These are phyloP conservation scores for Perccottus glenii DNA, from an alignment of 2,113 vertebrate genomes.

Conservation along the genomic window DNA sequence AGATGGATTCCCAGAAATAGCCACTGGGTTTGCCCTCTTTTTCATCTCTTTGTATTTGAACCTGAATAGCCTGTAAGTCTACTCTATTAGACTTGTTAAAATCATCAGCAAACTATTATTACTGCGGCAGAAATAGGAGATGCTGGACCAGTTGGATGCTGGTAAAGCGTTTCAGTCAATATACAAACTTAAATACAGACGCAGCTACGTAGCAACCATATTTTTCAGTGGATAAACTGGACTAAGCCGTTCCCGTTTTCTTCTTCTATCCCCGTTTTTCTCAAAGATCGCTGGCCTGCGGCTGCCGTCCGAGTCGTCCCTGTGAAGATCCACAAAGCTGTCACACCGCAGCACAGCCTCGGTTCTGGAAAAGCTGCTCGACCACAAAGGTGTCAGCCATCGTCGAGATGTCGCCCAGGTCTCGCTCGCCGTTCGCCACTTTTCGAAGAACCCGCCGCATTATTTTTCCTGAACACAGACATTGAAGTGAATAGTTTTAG, in stretches of 20 bases:
- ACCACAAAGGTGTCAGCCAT: slow-evolving; percentile 89
- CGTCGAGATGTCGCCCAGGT: slow-evolving; percentile 92
- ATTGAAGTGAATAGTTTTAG: neutral
- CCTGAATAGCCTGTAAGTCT: slow-evolving; percentile 6
- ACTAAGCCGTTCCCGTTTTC: neutral
- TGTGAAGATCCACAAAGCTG: neutral
- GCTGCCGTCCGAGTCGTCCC: slow-evolving; percentile 13
- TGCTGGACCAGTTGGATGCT: neutral
- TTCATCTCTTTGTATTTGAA: neutral
- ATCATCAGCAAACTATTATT: slow-evolving; percentile 9
- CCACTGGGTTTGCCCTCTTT: no score
- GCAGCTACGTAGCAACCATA: neutral
- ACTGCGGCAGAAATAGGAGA: neutral
- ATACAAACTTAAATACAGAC: neutral
- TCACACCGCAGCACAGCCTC: slow-evolving; percentile 83
- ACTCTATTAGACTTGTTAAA: neutral
- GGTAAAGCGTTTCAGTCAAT: slow-evolving; percentile 5
- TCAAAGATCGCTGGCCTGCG: neutral
- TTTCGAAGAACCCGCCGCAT: slow-evolving; percentile 92
- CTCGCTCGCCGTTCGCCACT: slow-evolving; percentile 89
- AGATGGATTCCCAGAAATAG: no score
- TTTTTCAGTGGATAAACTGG: neutral
- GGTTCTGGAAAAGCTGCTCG: slow-evolving; percentile 87
- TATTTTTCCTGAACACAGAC: slow-evolving; percentile 87
- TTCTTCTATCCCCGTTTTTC: neutral